Percentiles rank a stretch among this genome's conserved stretches.
Conservation (phyloP, 2,797 vertebrate genomes). For the Sebastes kiyomatsui region DNA sequence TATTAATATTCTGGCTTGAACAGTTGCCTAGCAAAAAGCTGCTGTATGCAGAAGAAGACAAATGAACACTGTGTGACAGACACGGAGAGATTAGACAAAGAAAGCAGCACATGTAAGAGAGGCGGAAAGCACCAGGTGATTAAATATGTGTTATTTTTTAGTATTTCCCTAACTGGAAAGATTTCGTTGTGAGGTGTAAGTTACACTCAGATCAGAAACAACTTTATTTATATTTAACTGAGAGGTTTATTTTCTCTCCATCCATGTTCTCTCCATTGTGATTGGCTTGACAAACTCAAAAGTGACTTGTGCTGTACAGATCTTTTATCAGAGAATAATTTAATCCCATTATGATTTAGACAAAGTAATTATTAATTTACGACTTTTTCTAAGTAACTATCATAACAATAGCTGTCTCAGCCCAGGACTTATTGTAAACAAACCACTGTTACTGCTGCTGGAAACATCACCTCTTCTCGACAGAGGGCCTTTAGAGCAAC, state of each 20-base stretch:
- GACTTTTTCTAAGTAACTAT: background rate
- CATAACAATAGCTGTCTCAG: no score
- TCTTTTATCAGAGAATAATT: background rate
- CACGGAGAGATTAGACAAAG: background rate
- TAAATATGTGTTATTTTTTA: background rate
- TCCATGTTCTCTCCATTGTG: background rate
- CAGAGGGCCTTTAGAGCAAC: background rate
- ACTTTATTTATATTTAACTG: background rate
- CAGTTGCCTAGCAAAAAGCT: conserved; percentile 32
- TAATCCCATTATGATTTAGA: background rate
- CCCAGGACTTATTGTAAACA: background rate
- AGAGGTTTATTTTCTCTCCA: background rate
- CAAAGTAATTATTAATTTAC: background rate
- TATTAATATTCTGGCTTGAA: conserved; percentile 11
- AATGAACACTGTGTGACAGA: background rate
- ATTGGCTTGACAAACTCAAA: background rate
- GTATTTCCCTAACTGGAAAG: background rate
- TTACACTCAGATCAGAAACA: background rate
- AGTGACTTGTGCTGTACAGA: background rate
- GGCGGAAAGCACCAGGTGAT: background rate
- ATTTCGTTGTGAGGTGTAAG: background rate
- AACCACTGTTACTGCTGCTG: background rate
- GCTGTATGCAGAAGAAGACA: background rate
- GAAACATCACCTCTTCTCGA: background rate
- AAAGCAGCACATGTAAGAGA: background rate